phyloP scores from a whole-genome alignment of 1,140 invertebrate species.

The Vanessa tameamea region DNA sequence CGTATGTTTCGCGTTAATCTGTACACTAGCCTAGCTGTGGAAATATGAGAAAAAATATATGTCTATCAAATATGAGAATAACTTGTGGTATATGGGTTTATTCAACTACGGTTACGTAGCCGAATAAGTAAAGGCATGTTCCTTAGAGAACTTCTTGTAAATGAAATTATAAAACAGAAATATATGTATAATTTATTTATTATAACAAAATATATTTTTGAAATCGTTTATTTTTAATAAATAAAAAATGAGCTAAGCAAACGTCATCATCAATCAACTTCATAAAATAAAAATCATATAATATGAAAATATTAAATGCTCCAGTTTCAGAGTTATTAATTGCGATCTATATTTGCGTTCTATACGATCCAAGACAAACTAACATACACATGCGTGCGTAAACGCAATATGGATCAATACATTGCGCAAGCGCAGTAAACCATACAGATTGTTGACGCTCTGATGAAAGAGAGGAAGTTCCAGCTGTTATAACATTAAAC shows the following conservation, averaged over 20 bases:
- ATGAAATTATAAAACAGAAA: no score
- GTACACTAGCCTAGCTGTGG: neutral
- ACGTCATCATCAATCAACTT: neutral
- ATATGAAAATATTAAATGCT: constrained; percentile 11
- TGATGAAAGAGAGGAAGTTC: constrained; percentile 17
- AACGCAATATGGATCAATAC: neutral
- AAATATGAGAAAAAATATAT: neutral
- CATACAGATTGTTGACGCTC: constrained; percentile 7
- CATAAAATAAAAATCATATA: neutral
- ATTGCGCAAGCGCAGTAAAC: constrained; percentile 12
- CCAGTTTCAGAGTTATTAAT: constrained; percentile 23
- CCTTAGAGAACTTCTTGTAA: no score
- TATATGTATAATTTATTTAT: no score
- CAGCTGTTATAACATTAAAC: neutral
- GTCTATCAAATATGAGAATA: neutral
- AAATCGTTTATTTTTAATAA: neutral
- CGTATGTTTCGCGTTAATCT: constrained; percentile 12
- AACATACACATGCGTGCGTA: constrained; percentile 19
- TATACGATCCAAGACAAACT: constrained; percentile 25
- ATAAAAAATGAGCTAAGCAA: neutral
- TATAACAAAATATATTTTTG: neutral
- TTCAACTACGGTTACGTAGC: no score
- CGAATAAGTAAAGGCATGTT: no score
- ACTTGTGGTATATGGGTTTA: neutral
- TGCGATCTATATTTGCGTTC: constrained; percentile 15